Base-by-base conservation (phyloP, 2,888 invertebrate genomes). In the Platycheirus rosarum region DNA sequence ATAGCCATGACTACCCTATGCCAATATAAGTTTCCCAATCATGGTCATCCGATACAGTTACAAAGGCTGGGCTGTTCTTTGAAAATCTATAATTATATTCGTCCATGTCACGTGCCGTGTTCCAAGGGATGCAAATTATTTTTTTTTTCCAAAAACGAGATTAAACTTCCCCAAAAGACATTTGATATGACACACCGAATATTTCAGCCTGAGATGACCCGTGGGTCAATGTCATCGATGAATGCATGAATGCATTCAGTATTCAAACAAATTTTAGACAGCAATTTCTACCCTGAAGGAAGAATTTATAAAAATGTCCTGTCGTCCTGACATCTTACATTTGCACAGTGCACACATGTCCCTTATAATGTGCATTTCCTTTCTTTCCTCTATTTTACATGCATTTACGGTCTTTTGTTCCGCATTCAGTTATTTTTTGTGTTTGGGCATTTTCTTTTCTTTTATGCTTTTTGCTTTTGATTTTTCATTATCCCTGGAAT, bases 1-100 rank as follows among this genome's bases (percentile, higher is more conserved):
- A 51, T 62, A 37, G 14, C 18, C 62, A 63, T 65, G 57, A 32
- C 53, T 66, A 80, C 76, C 70, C 49, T 32, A 66, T 62, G 42
- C 48, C 70, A 76, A 70, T 60, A 70, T 53, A 57, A 60, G 26
- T 63, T 51, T 37, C 42, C 46, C 62, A 69, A 82, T 57, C 68
- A 76, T 73, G 77, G 82, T 82, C 82, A 82, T 82, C 82, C 71
- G 82, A 82, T 82, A 82, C 63, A 82, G 23, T 82, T 77, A 40
- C 82, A 71, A 73, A 55, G 42, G 48, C 70, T 40, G 37, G 44
- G 16, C 60, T 26, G 37, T 46, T 75, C 69, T 68, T 57, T 26
- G n/a, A 71, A 82, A 76, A 68, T 68, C 71, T 60, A 68, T 82
- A 76, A 82, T 82, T 71, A 82, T 77, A 13, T 48, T 63, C 71